Conservation (phyloP, 2,888 invertebrate genomes). For the Macaria liturata region DNA sequence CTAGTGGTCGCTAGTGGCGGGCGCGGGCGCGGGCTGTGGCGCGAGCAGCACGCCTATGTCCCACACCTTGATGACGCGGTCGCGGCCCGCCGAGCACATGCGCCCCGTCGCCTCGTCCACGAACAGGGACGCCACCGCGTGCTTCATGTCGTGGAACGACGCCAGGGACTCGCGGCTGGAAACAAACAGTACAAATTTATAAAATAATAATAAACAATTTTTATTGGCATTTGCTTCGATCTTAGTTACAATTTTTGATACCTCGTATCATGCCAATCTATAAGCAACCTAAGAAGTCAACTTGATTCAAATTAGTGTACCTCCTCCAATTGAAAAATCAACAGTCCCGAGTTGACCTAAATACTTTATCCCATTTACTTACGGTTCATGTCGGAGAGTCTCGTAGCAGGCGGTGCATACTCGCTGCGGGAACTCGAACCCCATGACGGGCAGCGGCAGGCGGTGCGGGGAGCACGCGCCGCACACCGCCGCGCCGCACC, state of each 20-base stretch:
- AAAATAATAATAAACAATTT: neutral
- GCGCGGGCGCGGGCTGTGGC: slow-evolving; percentile 65
- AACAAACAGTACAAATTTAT: neutral
- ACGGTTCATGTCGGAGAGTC: slow-evolving; percentile 93
- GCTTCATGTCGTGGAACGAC: slow-evolving; percentile 97
- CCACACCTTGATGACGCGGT: slow-evolving; percentile 97
- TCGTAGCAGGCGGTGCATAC: slow-evolving; percentile 96
- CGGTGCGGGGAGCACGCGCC: slow-evolving; percentile 95
- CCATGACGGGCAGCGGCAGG: slow-evolving; percentile 96
- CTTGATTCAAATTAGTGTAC: no score
- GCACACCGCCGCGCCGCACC: slow-evolving; percentile 98
- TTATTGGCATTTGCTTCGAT: no score
- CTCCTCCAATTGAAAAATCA: no score
- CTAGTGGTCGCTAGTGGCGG: slow-evolving; percentile 53
- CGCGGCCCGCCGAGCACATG: slow-evolving; percentile 96
- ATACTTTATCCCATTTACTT: slow-evolving; percentile 41
- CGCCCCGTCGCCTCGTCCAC: slow-evolving; percentile 94
- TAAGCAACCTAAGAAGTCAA: no score
- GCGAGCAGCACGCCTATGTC: slow-evolving; percentile 88
- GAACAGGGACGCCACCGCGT: slow-evolving; percentile 93
- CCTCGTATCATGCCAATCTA: no score
- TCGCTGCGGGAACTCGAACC: slow-evolving; percentile 98
- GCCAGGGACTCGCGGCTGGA: slow-evolving; percentile 95
- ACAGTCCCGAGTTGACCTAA: neutral
- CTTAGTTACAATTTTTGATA: no score